Base-by-base conservation (phyloP, 2,797 vertebrate genomes). In the Ispidina lecontei region DNA sequence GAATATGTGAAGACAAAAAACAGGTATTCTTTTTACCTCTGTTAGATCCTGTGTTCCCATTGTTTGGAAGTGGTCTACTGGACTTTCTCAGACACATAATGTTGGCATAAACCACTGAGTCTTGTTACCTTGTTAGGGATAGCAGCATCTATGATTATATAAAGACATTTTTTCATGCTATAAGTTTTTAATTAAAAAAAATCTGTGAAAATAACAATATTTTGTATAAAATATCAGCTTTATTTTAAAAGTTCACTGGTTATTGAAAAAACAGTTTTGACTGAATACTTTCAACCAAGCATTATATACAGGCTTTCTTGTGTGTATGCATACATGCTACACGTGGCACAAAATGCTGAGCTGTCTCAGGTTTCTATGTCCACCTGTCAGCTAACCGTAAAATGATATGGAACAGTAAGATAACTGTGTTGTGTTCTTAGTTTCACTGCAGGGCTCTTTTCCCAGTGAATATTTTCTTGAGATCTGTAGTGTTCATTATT, bases 241-340 rank as follows among this genome's bases (percentile, higher is more conserved):
- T 58, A n/a, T 8, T 41, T 77, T 33, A 72, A 46, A 67, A 51
- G 12, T 28, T 63, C 31, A 56, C 21, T 47, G 29, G 4, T 58
- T 73, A 37, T 13, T 69, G 19, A 58, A 25, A 78, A 69, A 73
- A 18, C 6, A 37, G 21, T 59, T 79, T 74, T 74, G 39, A 59
- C 22, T 74, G 44, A 76, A 62, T 35, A 60, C 16, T 81, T 62
- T 56, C n/a, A 72, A 71, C 2, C 3, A 55, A 70, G 11, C 1
- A 0, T n/a, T 56, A 33, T 15, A 31, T 9, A 29, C 17, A 28
- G 4, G 5, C 13, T 67, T 56, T 41, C 31, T 41, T 87, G 31
- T 10, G 28, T 26, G 11, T 21, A 25, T 17, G 2, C 4, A 0
- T 23, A 14, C 10, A 2, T 46, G 14, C 25, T 26, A 5, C 14